Base-by-base conservation (phyloP, 1,140 invertebrate species). In the Drosophila cardini region DNA sequence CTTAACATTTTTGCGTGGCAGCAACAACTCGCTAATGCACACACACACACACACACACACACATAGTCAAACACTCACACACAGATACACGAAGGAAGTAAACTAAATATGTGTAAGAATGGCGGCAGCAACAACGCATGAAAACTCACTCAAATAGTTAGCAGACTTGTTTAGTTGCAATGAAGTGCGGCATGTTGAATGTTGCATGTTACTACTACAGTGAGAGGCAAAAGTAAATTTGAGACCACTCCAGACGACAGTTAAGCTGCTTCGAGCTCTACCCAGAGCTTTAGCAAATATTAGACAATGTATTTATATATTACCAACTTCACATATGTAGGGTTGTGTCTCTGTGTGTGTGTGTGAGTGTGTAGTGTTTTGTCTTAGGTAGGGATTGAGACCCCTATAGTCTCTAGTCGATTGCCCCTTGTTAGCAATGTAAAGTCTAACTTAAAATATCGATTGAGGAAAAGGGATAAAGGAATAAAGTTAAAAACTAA, bases 121-220 rank as follows among this genome's bases (percentile, higher is more conserved):
- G 53, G 65, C 63, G 65, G 63, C 61, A 10, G 60, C 68, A 64
- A 76, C 78, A 50, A 73, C 74, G 69, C 76, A 83, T 80, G 76
- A 76, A 77, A 80, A 80, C 77, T 80, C 65, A 85, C 78, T 86
- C 74, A 78, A 81, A 85, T 86, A 85, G 78, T 86, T 85, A 79
- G 65, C 61, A 77, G 71, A 84, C 81, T 81, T 86, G 65, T 86
- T 81, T 77, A 71, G 83, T 80, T 86, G 63, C 83, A 85, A 84
- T 85, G 82, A 86, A 81, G 82, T 85, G 81, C 65, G 79, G 69
- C 71, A 73, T 73, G 71, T 62, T 62, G 65, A 56, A 77, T 43
- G 18, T 42, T 36, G 42, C 21, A 26, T 46, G 34, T 53, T 38
- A 18, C 34, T 46, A 42, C 5, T 9, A 50, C 26, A 30, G 21